phyloP scores from a whole-genome alignment of 2,888 invertebrate genomes.

The Caenorhabditis afra region DNA sequence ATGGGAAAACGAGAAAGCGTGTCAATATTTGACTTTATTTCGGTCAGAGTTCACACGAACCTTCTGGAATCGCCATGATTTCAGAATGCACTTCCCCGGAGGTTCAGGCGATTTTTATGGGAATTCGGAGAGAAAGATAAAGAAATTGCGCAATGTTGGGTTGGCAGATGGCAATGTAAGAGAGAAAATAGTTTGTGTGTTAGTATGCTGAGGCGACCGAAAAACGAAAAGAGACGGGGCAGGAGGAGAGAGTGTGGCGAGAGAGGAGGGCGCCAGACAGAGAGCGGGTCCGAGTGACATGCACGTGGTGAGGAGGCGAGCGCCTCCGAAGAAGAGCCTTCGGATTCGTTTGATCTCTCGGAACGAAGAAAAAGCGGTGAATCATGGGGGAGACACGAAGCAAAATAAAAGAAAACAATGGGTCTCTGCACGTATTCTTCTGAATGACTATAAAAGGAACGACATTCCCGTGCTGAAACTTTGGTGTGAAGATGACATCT shows the following conservation, averaged over 20 bases:
- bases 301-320: conserved; percentile 22
- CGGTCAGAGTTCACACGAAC: conserved; percentile 31
- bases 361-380: background rate
- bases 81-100: no score
- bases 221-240: conserved; percentile 3
- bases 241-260: conserved; percentile 17
- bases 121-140: background rate
- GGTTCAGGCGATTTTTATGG: background rate
- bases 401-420: background rate
- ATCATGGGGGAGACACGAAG: background rate
- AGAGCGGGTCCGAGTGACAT: background rate
- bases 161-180: background rate
- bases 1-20: conserved; percentile 19
- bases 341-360: background rate
- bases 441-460: background rate
- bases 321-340: background rate
- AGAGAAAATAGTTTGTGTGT: conserved; percentile 19
- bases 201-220: conserved; percentile 11
- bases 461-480: background rate
- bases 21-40: conserved; percentile 37
- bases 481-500: background rate
- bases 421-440: background rate
- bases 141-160: conserved; percentile 24
- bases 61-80: background rate
- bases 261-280: conserved; percentile 10